Percentiles rank a stretch among this genome's conserved stretches.
Evolutionary conservation across 2,797 vertebrate genomes (phyloP).

Genomic region (Alosa sapidissima): DNA sequence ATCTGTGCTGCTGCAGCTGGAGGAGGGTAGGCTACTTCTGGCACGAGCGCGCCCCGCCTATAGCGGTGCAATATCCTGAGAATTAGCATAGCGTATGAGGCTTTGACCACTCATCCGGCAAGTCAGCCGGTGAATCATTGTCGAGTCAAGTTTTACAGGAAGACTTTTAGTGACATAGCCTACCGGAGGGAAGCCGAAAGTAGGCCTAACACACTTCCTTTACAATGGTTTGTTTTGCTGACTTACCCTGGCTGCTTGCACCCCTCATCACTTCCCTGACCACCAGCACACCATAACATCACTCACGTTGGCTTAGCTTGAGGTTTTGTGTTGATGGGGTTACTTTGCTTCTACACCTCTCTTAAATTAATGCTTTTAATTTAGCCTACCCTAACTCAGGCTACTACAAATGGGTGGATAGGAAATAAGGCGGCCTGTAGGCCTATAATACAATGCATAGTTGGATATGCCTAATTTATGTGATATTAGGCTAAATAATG

Average conservation of each 20-base stretch:
- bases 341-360: background rate
- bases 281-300: background rate
- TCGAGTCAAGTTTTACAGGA: conserved; percentile 18
- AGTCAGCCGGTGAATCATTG: background rate
- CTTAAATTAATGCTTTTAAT: background rate
- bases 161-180: background rate
- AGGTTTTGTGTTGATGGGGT: too few species aligned
- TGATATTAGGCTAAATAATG: too few species aligned
- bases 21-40: conserved; percentile 44
- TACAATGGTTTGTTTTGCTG: background rate
- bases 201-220: background rate
- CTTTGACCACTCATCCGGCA: conserved; percentile 48
- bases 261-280: background rate
- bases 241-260: background rate
- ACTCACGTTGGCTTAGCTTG: background rate
- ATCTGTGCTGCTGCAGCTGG: background rate
- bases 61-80: conserved; percentile 60
- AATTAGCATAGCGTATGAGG: conserved; percentile 50
- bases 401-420: background rate
- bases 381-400: background rate
- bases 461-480: too few species aligned
- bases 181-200: background rate
- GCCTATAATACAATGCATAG: too few species aligned
- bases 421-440: too few species aligned
- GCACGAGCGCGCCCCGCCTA: conserved; percentile 57